Evolutionary conservation across 2,888 invertebrate genomes (phyloP), one percentile per base, ranked within the genome.

Genomic region (Parasteatoda lunata): DNA sequence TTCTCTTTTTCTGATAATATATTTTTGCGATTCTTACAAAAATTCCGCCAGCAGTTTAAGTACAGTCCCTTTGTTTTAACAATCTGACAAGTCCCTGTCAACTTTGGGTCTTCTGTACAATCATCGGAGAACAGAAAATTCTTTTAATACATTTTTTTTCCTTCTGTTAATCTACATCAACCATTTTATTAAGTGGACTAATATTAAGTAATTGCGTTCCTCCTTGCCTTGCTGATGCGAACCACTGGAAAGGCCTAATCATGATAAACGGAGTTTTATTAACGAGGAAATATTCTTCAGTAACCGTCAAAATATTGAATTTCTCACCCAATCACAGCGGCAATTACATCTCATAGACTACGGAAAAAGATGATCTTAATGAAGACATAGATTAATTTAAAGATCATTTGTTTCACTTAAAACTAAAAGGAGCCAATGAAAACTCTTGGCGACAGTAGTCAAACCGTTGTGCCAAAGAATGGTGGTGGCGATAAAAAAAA

Each of bases 321-420:
- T 85, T 85, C 85, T 54, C 69, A 80, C 64, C 79, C 85, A 85
- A 85, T 85, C 85, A 85, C 70, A 51, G 47, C 75, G 51, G 85
- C 85, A 85, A 85, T 85, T 85, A 85, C 85, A 80, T 65, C 84
- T 59, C 77, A 15, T 59, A 59, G 47, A 15, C 15, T 70, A 11
- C 45, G 52, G 79, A 84, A 85, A 80, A 85, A 85, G 85, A 85
- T 79, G 85, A 71, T 65, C 69, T 76, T 85, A 85, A 85, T 85
- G 85, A 85, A 85, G 85, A 85, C 85, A 85, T 80, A 80, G 85
- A 85, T 85, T 85, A 85, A 85, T 85, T 85, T 85, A 85, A 76
- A 45, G 75, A 64, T 85, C 85, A 85, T 85, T 85, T 85, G 85
- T 85, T 85, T 85, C 85, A 85, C 80, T 85, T 85, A 59, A n/a